Conservation (phyloP, 2,797 vertebrate genomes). For the Tragopan temminckii region DNA sequence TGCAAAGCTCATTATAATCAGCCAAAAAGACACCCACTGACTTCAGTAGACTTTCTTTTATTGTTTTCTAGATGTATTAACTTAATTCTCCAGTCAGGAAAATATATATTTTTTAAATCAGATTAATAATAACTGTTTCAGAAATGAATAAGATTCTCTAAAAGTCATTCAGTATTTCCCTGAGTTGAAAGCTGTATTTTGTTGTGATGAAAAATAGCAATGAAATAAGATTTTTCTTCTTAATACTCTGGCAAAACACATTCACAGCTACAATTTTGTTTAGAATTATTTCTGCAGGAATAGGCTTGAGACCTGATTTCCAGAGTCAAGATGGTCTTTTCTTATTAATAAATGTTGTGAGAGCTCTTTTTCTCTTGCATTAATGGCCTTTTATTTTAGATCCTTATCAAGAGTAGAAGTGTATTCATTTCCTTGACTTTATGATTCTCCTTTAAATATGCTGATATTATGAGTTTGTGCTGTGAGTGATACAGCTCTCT, state of each 20-base stretch:
- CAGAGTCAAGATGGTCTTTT: neutral
- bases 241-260: neutral
- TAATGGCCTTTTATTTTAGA: neutral
- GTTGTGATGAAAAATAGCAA: neutral
- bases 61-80: neutral
- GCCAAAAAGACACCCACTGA: neutral
- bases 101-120: neutral
- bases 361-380: neutral
- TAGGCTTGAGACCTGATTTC: neutral
- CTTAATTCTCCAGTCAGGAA: neutral
- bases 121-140: neutral
- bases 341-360: neutral
- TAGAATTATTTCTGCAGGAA: neutral
- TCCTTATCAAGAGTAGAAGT: neutral
- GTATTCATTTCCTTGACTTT: neutral
- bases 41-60: neutral
- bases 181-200: neutral
- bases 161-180: neutral
- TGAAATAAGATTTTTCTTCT: neutral
- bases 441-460: neutral
- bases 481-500: neutral
- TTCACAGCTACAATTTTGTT: neutral
- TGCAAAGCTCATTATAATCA: constrained; percentile 2
- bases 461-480: neutral
- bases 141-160: neutral